A percentile compares a stretch with the other conserved stretches of the same genome.
Evolutionary conservation across 2,888 invertebrate species (phyloP).

Genomic region (Tiliacea citrago): DNA sequence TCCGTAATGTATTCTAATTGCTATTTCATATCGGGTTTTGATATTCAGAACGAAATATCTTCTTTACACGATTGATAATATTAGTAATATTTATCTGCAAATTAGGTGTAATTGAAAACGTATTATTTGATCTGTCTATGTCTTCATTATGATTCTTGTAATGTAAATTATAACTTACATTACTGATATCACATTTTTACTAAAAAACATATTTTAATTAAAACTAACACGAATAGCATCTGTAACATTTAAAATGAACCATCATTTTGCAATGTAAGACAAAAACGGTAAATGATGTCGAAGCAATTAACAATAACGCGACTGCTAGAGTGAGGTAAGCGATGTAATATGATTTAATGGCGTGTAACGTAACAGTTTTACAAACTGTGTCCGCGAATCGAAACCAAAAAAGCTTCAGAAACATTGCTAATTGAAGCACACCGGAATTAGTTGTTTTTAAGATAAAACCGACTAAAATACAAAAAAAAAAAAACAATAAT

Average conservation of each 20-base stretch:
- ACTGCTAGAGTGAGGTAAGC: conserved; percentile 23
- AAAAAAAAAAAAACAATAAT: too few species aligned
- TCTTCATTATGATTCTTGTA: neutral
- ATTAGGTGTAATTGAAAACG: neutral
- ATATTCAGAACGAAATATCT: neutral
- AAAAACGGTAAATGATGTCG: conserved; percentile 45
- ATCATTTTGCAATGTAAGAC: conserved; percentile 33
- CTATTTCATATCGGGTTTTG: neutral
- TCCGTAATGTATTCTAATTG: conserved; percentile 20
- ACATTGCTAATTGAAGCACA: neutral
- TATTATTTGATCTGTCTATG: neutral
- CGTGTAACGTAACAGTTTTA: conserved; percentile 35
- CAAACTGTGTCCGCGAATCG: conserved; percentile 12
- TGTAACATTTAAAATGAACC: conserved; percentile 25
- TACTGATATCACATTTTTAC: too few species aligned
- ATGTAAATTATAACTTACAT: neutral
- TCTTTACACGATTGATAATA: neutral
- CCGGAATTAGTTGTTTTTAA: neutral
- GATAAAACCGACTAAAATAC: neutral
- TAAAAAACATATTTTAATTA: neutral
- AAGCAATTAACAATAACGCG: conserved; percentile 47
- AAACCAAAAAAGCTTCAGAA: neutral
- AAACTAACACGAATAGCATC: conserved; percentile 25
- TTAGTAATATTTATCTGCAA: neutral
- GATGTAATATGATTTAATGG: conserved; percentile 52